A percentile compares a stretch with the other conserved stretches of the same genome.
Conservation (phyloP, 2,113 vertebrate genomes). For the Chaenogobius annularis region DNA sequence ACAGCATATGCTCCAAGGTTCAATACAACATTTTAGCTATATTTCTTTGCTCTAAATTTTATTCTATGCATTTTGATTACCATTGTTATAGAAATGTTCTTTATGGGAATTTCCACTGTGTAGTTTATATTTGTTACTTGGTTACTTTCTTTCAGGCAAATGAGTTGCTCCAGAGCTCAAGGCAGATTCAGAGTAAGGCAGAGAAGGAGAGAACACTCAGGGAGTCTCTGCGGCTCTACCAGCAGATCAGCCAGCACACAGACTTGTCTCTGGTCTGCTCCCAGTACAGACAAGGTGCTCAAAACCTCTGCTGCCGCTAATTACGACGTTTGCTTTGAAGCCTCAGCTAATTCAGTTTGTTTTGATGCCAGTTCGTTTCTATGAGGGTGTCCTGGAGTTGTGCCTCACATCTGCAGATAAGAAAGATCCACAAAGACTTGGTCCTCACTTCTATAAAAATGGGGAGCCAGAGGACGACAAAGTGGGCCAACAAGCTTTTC, state of each 20-base stretch:
- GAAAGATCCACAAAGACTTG: slow-evolving; percentile 94
- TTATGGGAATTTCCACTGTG: not conserved
- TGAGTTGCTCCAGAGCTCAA: slow-evolving; percentile 91
- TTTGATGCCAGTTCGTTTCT: slow-evolving; percentile 86
- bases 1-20: slow-evolving; percentile 96
- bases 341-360: not conserved
- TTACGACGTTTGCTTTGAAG: not conserved
- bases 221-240: slow-evolving; percentile 92
- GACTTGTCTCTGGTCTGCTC: slow-evolving; percentile 90
- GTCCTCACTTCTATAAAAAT: slow-evolving; percentile 96
- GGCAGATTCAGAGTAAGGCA: slow-evolving; percentile 88
- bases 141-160: slow-evolving; percentile 84
- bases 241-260: slow-evolving; percentile 93
- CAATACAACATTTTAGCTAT: not conserved
- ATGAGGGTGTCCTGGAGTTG: slow-evolving; percentile 94
- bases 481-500: slow-evolving; percentile 89
- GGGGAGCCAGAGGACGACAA: slow-evolving; percentile 95
- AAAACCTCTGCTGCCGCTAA: not conserved
- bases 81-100: too few relatives aligned
- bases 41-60: not conserved
- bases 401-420: slow-evolving; percentile 94
- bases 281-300: slow-evolving; percentile 91
- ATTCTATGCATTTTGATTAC: too few relatives aligned
- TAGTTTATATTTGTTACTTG: slow-evolving; percentile 19
- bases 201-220: slow-evolving; percentile 90